phyloP scores from a whole-genome alignment of 2,113 vertebrate genomes.

The Rhadina sibilatrix region DNA sequence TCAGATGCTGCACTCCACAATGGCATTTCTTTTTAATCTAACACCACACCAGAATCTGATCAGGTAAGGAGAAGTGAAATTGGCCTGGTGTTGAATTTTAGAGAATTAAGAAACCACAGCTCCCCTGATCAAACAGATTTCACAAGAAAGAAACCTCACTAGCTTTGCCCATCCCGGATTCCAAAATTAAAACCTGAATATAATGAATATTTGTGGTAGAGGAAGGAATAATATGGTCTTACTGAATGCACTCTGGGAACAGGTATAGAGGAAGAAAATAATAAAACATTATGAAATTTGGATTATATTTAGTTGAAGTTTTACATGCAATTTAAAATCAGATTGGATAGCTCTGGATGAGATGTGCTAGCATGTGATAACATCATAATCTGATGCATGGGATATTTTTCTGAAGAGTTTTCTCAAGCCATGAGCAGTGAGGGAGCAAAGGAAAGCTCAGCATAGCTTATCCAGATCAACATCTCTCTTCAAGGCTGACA shows the following conservation, averaged over 20 bases:
- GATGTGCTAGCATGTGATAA: background rate
- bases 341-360: background rate
- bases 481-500: slow-evolving; percentile 44
- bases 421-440: slow-evolving; percentile 17
- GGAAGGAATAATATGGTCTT: background rate
- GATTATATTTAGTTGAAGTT: slow-evolving; percentile 30
- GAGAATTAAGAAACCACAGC: slow-evolving; percentile 10
- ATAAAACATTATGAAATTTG: background rate
- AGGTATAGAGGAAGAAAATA: slow-evolving; percentile 18
- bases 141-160: background rate
- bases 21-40: slow-evolving; percentile 22
- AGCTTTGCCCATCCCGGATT: background rate
- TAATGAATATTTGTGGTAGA: slow-evolving; percentile 24
- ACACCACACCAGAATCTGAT: background rate
- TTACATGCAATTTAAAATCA: background rate
- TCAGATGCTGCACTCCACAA: background rate
- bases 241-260: background rate
- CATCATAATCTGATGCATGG: slow-evolving; percentile 12
- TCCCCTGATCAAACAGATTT: background rate
- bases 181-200: background rate
- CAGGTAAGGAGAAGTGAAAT: background rate
- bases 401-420: slow-evolving; percentile 47
- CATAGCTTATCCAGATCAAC: slow-evolving; percentile 52
- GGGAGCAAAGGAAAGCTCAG: slow-evolving; percentile 13
- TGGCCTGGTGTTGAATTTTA: background rate